Evolutionary conservation across 2,888 invertebrate species (phyloP).

Genomic region (Aspidapion aeneum): DNA sequence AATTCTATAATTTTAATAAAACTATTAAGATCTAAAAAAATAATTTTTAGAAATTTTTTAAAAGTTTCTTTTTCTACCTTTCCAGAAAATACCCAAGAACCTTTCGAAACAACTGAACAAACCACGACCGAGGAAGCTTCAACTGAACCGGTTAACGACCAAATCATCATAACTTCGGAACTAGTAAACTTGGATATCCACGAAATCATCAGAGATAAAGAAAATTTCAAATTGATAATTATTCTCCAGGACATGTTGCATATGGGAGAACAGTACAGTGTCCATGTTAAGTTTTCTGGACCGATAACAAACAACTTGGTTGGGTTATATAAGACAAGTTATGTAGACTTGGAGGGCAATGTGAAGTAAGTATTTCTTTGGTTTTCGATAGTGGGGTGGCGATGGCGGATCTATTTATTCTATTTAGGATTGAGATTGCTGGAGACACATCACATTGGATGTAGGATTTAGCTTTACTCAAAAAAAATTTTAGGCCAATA

Average conservation of each 20-base stretch:
- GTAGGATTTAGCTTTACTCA: too few relatives aligned
- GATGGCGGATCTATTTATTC: constrained; percentile 4
- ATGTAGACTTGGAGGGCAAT: constrained; percentile 49
- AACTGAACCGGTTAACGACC: constrained; percentile 13
- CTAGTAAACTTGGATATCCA: constrained; percentile 30
- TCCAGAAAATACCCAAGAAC: not conserved
- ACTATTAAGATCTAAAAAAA: too few relatives aligned
- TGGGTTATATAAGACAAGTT: constrained; percentile 68
- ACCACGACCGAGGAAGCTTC: constrained; percentile 13
- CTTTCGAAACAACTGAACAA: constrained; percentile 2
- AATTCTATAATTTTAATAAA: too few relatives aligned
- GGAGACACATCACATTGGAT: too few relatives aligned
- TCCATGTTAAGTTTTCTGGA: constrained; percentile 55
- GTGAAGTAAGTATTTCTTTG: constrained; percentile 48
- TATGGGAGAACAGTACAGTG: constrained; percentile 52
- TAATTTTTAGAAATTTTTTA: too few relatives aligned
- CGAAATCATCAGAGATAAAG: constrained; percentile 41
- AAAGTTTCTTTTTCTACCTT: too few relatives aligned
- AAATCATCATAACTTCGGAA: constrained; percentile 23
- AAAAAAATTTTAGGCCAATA: too few relatives aligned
- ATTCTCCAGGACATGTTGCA: constrained; percentile 47
- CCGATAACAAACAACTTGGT: constrained; percentile 56
- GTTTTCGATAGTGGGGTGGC: not conserved
- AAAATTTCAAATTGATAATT: constrained; percentile 46
- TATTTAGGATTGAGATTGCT: too few relatives aligned